Evolutionary conservation across 2,113 vertebrate species (phyloP).

Genomic region (Opisthocomus hoazin): DNA sequence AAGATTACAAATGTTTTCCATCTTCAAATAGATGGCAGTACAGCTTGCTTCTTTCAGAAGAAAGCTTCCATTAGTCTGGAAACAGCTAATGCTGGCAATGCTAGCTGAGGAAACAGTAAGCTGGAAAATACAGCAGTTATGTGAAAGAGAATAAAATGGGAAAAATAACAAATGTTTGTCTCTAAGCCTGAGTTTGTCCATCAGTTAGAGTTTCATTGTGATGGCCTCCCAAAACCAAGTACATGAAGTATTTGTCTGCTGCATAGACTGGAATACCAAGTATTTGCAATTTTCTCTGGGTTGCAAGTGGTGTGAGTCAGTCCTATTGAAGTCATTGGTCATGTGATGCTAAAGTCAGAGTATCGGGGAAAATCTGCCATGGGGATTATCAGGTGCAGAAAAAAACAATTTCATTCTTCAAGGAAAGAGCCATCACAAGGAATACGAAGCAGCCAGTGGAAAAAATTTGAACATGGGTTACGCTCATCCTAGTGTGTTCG

Average conservation of each 20-base stretch:
- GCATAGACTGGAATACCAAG: constrained; percentile 25
- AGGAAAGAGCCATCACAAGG: background rate
- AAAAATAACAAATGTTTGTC: background rate
- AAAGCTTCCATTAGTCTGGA: constrained; percentile 24
- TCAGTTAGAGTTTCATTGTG: constrained; percentile 50
- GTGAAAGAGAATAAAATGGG: background rate
- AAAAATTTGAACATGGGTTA: background rate
- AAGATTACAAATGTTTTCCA: constrained; percentile 8
- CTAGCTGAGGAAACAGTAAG: background rate
- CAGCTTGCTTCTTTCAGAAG: background rate
- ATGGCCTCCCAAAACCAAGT: constrained; percentile 47
- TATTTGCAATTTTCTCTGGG: constrained; percentile 27
- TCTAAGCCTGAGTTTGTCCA: background rate
- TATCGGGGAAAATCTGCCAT: background rate
- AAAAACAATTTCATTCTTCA: background rate
- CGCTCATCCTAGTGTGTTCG: background rate
- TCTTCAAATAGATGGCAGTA: background rate
- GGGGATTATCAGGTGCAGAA: background rate
- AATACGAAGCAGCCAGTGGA: background rate
- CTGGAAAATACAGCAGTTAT: constrained; percentile 5
- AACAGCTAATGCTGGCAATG: constrained; percentile 1
- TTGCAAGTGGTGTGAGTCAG: background rate
- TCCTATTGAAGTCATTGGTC: constrained; percentile 10
- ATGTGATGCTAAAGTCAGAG: constrained; percentile 3
- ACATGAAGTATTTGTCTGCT: constrained; percentile 22